Evolutionary conservation across 2,888 invertebrate genomes (phyloP), one percentile per base, ranked within the genome.

Genomic region (Lordiphosa fenestrarum): DNA sequence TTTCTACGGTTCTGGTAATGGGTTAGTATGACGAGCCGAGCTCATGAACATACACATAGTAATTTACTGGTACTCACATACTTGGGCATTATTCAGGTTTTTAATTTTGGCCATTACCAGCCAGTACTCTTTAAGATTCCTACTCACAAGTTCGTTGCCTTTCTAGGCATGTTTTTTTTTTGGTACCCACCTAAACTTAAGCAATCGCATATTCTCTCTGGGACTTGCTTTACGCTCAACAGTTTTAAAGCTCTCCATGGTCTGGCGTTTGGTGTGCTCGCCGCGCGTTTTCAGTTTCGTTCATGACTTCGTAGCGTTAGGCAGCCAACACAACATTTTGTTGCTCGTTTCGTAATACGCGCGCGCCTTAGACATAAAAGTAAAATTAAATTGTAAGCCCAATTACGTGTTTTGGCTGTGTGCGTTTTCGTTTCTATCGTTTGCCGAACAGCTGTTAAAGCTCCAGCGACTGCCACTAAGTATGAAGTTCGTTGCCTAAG

Each of bases 201-300:
- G 7, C 36, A 41, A 59, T 10, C n/a, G 13, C 53, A 12, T 21
- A 19, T 40, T 19, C 35, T 6, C 41, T 46, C 10, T 7, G 5
- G 15, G 15, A 19, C 25, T 36, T 23, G 6, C 53, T 25, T 58
- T 21, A 37, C 37, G 9, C 21, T 33, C 73, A 58, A 71, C 15
- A 15, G 15, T 33, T 9, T 9, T 30, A 30, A 9, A 30, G 30
- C 30, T 44, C 44, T 44, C 44, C 33, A 30, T 33, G 33, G 71
- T 74, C 67, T 74, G 63, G 63, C 37, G 59, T 49, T 49, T 35
- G 42, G 52, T 52, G 65, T 38, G 57, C 60, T 56, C 54, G 40
- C 53, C 25, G 66, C 48, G 64, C 62, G 73, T 73, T 83, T 86
- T 86, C 86, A 86, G 86, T 86, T 86, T 86, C 86, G 76, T 78